A percentile compares a stretch with the other conserved stretches of the same genome.
These are phyloP conservation scores for Synodontis membranacea DNA, from an alignment of 2,113 vertebrate species.

Conservation along the genomic window DNA sequence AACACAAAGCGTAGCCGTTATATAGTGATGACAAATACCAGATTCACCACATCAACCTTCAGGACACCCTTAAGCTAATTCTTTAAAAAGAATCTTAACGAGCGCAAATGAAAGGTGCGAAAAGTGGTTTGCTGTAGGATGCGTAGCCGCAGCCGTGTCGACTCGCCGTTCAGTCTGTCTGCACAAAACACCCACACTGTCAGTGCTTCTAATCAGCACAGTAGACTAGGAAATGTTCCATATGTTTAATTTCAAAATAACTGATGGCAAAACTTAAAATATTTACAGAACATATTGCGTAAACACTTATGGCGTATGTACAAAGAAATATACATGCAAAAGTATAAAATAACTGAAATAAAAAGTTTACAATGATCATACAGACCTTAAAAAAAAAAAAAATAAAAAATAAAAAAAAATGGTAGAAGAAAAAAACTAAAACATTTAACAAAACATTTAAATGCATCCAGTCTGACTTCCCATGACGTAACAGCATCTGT, in stretches of 20 bases:
- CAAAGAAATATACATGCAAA: slow-evolving; percentile 93
- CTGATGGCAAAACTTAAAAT: slow-evolving; percentile 87
- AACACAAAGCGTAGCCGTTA: background rate
- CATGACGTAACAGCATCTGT: slow-evolving; percentile 74
- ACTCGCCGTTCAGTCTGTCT: background rate
- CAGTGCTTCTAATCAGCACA: slow-evolving; percentile 50
- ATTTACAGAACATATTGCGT: slow-evolving; percentile 87
- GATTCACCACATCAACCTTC: background rate
- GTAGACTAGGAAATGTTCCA: slow-evolving; percentile 74
- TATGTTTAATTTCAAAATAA: slow-evolving; percentile 89
- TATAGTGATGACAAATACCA: background rate
- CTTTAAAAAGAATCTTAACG: background rate
- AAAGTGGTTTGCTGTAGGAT: background rate
- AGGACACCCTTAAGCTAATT: background rate
- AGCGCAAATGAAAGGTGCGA: background rate
- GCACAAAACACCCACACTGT: background rate
- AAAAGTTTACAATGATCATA: slow-evolving; percentile 63
- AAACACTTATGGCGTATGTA: slow-evolving; percentile 85
- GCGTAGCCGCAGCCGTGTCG: background rate
- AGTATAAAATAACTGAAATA: slow-evolving; percentile 71
- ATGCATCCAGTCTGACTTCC: slow-evolving; percentile 77
- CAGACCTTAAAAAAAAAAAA: slow-evolving; percentile 67
- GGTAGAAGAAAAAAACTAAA: slow-evolving; percentile 61
- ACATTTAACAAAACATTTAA: slow-evolving; percentile 38
- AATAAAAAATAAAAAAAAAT: slow-evolving; percentile 72